Evolutionary conservation across 2,113 vertebrate genomes (phyloP), one percentile per base, ranked within the genome.

Genomic region (Lophura nycthemera): DNA sequence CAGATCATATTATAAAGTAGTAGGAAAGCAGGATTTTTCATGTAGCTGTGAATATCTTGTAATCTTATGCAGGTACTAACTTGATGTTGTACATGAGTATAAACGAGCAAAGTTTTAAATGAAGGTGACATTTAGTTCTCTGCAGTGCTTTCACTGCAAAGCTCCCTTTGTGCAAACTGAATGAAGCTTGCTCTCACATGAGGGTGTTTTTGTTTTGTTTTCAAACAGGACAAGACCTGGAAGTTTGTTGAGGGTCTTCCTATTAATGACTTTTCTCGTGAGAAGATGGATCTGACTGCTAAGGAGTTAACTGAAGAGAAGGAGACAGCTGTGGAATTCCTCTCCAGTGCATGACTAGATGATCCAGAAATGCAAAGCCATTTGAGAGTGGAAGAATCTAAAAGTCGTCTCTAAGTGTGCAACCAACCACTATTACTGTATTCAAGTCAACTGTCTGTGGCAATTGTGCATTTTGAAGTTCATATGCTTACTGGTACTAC

Each of bases 251-350:
- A 99, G 24, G 98, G 98, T 66, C 98, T 99, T 90, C 50, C 97
- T 56, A 98, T 99, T 96, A 99, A 99, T 64, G 98, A 98, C 69
- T 99, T 99, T 88, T 99, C 99, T 43, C 97, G 97, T 92, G 97
- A 98, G 50, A 99, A 99, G 98, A 99, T 99, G 99, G 98, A 98
- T 87, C 56, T 97, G 78, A 99, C 99, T 32, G 98, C 99, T 6
- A 98, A 98, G 60, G 99, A 99, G 95, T 97, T 99, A 85, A 77
- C 98, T 18, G 99, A 99, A 87, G 99, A 99, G 97, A 99, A 99
- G 86, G 98, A 99, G 94, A 98, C 97, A 22, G 99, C 99, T n/a
- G 96, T 99, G 94, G 90, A 98, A 90, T 99, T 99, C 97, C 97
- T 99, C 52, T 96, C 96, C 43, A 97, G 96, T 77, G 98, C 97